Evolutionary conservation across 2,888 invertebrate species (phyloP).

Genomic region (Drosophila infuscata): DNA sequence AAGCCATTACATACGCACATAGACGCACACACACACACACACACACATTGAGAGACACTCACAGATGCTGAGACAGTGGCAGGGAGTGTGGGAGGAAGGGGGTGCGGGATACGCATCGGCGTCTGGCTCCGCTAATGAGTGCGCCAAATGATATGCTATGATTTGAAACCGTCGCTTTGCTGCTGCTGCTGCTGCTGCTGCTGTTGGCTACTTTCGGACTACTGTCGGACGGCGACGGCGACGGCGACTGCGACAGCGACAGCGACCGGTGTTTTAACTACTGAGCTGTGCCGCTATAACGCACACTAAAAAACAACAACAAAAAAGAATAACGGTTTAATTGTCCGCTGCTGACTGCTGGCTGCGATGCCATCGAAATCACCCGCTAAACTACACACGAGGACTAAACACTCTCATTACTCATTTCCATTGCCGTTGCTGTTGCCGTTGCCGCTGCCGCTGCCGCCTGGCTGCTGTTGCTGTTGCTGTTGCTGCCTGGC

Average conservation of each 20-base stretch:
- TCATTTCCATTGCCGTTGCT: slow-evolving; percentile 54
- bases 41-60: slow-evolving; percentile 1
- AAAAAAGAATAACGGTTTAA: slow-evolving; percentile 8
- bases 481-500: background rate
- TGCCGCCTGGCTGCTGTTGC: background rate
- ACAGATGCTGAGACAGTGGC: background rate
- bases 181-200: background rate
- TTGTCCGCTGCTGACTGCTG: slow-evolving; percentile 12
- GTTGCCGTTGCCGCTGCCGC: background rate
- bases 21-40: slow-evolving; percentile 18
- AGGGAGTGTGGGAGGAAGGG: background rate
- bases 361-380: slow-evolving; percentile 58
- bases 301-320: background rate
- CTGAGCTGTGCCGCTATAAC: slow-evolving; percentile 1
- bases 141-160: slow-evolving; percentile 64
- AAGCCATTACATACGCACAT: slow-evolving; percentile 60
- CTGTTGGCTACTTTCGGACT: slow-evolving; percentile 6
- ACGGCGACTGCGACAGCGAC: slow-evolving; percentile 16
- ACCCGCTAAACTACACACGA: slow-evolving; percentile 69
- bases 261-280: slow-evolving; percentile 20
- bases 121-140: slow-evolving; percentile 47
- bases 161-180: slow-evolving; percentile 34
- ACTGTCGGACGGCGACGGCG: slow-evolving; percentile 16
- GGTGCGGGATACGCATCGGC: slow-evolving; percentile 5
- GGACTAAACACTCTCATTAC: slow-evolving; percentile 78